These are phyloP conservation scores for Himalopsyche tibetana DNA, from an alignment of 2,888 invertebrate genomes.

Conservation along the genomic window DNA sequence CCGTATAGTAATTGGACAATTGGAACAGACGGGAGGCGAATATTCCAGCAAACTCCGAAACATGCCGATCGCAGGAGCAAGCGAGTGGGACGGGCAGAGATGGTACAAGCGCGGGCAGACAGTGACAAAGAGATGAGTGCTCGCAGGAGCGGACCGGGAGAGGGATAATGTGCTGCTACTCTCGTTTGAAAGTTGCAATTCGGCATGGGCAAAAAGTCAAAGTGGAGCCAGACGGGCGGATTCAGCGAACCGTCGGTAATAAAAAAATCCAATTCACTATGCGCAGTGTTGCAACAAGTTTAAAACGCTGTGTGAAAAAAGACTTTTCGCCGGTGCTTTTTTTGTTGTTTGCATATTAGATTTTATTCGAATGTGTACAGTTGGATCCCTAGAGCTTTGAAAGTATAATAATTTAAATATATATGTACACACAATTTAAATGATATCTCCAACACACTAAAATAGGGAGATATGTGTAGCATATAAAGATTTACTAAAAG, in stretches of 20 bases:
- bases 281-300: slow-evolving; percentile 22
- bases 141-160: not conserved
- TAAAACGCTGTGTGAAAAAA: slow-evolving; percentile 29
- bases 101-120: too few species aligned
- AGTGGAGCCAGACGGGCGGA: slow-evolving; percentile 26
- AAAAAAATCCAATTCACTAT: slow-evolving; percentile 54
- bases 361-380: not conserved
- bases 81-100: slow-evolving; percentile 3
- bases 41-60: not conserved
- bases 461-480: too few species aligned
- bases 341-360: not conserved
- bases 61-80: not conserved
- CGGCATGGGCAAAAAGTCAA: slow-evolving; percentile 8
- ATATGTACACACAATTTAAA: too few species aligned
- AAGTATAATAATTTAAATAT: too few species aligned
- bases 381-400: too few species aligned
- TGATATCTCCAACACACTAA: too few species aligned
- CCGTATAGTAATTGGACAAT: not conserved
- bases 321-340: not conserved
- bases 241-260: slow-evolving; percentile 53
- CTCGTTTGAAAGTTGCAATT: slow-evolving; percentile 30
- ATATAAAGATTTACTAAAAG: too few species aligned
- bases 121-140: not conserved
- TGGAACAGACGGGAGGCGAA: slow-evolving; percentile 33
- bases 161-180: slow-evolving; percentile 9